Conservation (phyloP, 2,113 vertebrate species). For the Esox niger region DNA sequence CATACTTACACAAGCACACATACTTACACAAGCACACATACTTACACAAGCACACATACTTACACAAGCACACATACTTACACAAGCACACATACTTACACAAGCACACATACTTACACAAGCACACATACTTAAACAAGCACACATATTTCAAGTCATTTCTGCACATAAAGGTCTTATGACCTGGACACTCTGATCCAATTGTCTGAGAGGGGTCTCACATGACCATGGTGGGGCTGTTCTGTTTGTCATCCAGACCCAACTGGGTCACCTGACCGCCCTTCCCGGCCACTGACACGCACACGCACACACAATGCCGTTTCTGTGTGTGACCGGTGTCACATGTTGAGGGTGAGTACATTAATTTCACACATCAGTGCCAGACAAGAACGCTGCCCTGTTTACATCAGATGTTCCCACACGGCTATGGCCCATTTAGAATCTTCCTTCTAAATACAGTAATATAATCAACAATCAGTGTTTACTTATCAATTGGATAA, state of each 20-base stretch:
- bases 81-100: too few relatives aligned
- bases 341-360: not conserved
- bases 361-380: not conserved
- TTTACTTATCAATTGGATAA: too few relatives aligned
- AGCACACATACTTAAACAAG: conserved; percentile 7
- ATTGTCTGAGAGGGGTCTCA: conserved; percentile 43
- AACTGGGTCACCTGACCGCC: conserved; percentile 18
- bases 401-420: too few relatives aligned
- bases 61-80: too few relatives aligned
- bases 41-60: too few relatives aligned
- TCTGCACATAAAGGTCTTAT: conserved; percentile 46
- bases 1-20: too few relatives aligned
- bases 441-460: too few relatives aligned
- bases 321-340: not conserved
- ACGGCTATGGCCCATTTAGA: too few relatives aligned
- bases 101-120: too few relatives aligned
- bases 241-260: conserved; percentile 13
- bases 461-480: too few relatives aligned
- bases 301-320: not conserved
- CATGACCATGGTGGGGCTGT: conserved; percentile 41
- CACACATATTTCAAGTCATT: conserved; percentile 16
- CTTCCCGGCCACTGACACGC: not conserved
- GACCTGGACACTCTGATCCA: conserved; percentile 22
- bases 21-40: too few relatives aligned
- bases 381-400: not conserved